phyloP scores from a whole-genome alignment of 2,113 vertebrate genomes.

The Uria aalge region DNA sequence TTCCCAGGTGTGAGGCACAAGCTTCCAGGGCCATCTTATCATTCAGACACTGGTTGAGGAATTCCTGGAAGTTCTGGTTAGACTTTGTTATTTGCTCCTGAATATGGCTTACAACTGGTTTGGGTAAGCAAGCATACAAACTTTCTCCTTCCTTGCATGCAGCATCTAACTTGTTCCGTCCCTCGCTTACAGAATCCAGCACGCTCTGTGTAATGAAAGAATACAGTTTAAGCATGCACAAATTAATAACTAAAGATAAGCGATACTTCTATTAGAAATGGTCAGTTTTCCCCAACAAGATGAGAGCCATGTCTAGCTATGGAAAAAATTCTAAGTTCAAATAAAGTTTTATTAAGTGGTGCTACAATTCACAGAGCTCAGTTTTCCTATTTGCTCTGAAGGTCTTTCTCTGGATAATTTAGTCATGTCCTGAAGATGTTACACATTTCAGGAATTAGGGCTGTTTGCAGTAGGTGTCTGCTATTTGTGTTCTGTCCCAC shows the following conservation, averaged over 20 bases:
- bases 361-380: not conserved
- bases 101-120: constrained; percentile 77
- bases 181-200: constrained; percentile 76
- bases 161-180: constrained; percentile 78
- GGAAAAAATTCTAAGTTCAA: not conserved
- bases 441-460: not conserved
- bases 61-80: constrained; percentile 83
- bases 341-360: not conserved
- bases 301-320: not conserved
- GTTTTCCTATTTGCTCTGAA: not conserved
- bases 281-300: not conserved
- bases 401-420: not conserved
- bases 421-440: not conserved
- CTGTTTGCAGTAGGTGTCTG: not conserved
- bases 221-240: not conserved
- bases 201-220: constrained; percentile 70
- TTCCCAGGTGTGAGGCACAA: constrained; percentile 77
- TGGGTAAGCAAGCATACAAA: constrained; percentile 81
- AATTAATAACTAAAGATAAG: not conserved
- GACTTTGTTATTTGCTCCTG: constrained; percentile 84
- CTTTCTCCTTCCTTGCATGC: constrained; percentile 84
- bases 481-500: not conserved
- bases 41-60: constrained; percentile 80
- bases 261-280: not conserved
- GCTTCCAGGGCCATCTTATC: constrained; percentile 82